Evolutionary conservation across 2,113 vertebrate genomes (phyloP), one percentile per base, ranked within the genome.

Genomic region (Etheostoma cragini): DNA sequence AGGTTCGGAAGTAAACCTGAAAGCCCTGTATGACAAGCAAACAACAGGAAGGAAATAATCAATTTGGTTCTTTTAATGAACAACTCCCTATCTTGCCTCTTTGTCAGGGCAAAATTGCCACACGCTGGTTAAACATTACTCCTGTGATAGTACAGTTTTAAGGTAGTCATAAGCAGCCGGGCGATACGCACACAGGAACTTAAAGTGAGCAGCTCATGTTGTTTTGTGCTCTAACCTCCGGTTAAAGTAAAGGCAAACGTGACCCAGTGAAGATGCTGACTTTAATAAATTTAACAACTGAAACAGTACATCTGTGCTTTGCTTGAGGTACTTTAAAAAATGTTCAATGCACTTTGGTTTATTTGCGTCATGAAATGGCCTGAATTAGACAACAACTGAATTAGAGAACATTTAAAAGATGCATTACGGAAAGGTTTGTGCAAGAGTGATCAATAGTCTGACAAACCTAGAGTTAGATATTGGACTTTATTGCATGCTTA

Each of bases 41-140:
- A 96, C 96, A 96, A 94, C 89, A 95, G 97, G 96, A 96, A 98
- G 97, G 97, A 98, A 97, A 96, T 96, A 97, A 98, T 98, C 96
- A 96, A 96, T 97, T 97, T 96, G 93, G 80, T 87, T 88, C 95
- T 95, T 95, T 97, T 97, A 97, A 95, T 95, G 94, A 96, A 95
- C 93, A 96, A 97, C 95, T 81, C 91, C 92, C 95, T 95, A 94
- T 87, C 90, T 93, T 94, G 93, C 83, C 90, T 92, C 92, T 94
- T 93, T 95, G 96, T 95, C 94, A 89, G 88, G 75, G 94, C 94
- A 83, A 87, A 95, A 95, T 96, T 95, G 95, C 96, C 94, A 95
- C 94, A 95, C 81, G 79, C 88, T 93, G 93, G 96, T 96, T 96
- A 96, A 96, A 96, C 95, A 96, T 97, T 97, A 94, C 87, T 69